Percentiles rank a stretch among this genome's conserved stretches.
These are phyloP conservation scores for Lumbricus terrestris DNA, from an alignment of 2,888 invertebrate species.

Conservation along the genomic window DNA sequence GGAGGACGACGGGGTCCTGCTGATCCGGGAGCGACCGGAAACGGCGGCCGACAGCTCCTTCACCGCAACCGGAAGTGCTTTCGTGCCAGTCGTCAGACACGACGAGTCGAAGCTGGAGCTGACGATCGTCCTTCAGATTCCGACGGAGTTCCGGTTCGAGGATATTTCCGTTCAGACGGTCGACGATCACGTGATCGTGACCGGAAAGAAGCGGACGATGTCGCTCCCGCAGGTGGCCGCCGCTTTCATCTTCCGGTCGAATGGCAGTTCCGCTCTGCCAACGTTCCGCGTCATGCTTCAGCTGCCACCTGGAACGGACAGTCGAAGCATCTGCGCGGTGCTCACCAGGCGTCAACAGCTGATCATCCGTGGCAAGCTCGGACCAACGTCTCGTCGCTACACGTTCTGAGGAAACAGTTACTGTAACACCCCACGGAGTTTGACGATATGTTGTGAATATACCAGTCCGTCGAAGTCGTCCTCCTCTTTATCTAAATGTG, in stretches of 20 bases:
- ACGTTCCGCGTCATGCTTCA: slow-evolving; percentile 1
- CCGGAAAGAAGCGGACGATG: neutral
- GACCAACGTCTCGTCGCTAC: neutral
- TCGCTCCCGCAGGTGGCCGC: neutral
- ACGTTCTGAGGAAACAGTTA: neutral
- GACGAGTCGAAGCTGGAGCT: slow-evolving; percentile 16
- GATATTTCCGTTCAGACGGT: slow-evolving; percentile 23
- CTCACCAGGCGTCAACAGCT: slow-evolving; percentile 23
- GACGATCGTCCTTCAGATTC: slow-evolving; percentile 17
- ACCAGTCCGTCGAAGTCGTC: too few species aligned
- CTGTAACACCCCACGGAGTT: too few species aligned
- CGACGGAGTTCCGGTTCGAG: slow-evolving; percentile 12
- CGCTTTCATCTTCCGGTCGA: neutral
- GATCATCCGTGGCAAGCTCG: slow-evolving; percentile 18
- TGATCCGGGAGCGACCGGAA: neutral
- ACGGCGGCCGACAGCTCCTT: neutral
- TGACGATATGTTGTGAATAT: too few species aligned
- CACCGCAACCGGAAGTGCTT: neutral
- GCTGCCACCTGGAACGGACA: slow-evolving; percentile 8
- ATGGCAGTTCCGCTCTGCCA: neutral
- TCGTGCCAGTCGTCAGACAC: slow-evolving; percentile 5
- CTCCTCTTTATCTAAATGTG: too few species aligned
- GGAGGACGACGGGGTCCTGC: neutral
- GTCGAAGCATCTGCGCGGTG: slow-evolving; percentile 20
- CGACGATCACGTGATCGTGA: slow-evolving; percentile 14